Base-by-base conservation (phyloP, 2,888 invertebrate species). In the Dolomedes plantarius region DNA sequence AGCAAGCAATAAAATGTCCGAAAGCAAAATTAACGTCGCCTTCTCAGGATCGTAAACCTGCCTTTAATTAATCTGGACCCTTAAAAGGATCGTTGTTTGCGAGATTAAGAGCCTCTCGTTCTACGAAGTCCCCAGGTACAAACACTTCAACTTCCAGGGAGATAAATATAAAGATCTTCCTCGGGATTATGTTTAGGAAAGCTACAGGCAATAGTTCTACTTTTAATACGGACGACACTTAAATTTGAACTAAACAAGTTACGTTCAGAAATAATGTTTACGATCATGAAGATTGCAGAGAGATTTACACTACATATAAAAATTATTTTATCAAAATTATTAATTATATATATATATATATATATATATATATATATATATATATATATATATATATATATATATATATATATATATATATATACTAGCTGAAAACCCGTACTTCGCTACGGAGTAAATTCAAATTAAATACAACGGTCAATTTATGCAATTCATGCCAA, bases 61-160 rank as follows among this genome's bases (percentile, higher is more conserved):
- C 27, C 79, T 73, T 73, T 65, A 80, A 80, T 80, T 80, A 80
- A 80, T 80, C 39, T 69, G n/a, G 64, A 41, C 32, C 79, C 41
- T 71, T 41, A 41, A 69, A 65, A 67, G 72, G 65, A 80, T 64
- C 69, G 41, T 19, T 46, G 32, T 79, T 64, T 41, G 79, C 27
- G 41, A 80, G 79, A 72, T 80, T 72, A 72, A 80, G 50, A 65
- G 23, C 41, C 71, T 41, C 62, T 23, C 68, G 19, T 56, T 23
- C 56, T n/a, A 19, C 5, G 23, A 19, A 16, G 56, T 56, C 56
- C 56, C 56, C 3, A 56, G 56, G 23, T 56, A 56, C 23, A 56
- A 56, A 56, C 56, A 56, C 56, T 56, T 56, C 56, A 56, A 56
- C 46, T 56, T 56, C n/a, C 46, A n/a, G 56, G 5, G 56, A 56